Percentiles rank a stretch among this genome's conserved stretches.
Evolutionary conservation across 2,797 vertebrate species (phyloP).

Genomic region (Benthosema pterotum): DNA sequence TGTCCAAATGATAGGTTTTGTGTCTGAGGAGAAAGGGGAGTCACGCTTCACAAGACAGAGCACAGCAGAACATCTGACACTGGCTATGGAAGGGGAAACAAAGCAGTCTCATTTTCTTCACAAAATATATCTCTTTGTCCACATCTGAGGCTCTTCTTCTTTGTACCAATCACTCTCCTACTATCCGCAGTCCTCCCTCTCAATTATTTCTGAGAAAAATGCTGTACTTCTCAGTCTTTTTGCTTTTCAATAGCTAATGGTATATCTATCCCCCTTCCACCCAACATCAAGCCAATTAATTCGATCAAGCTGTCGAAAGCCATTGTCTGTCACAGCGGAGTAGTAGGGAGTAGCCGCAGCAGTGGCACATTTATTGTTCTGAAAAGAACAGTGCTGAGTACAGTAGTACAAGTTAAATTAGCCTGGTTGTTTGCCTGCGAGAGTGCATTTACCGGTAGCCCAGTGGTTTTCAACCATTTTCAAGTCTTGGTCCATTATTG

Average conservation of each 20-base stretch:
- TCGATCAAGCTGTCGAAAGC: slow-evolving; percentile 71
- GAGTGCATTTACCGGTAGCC: slow-evolving; percentile 23
- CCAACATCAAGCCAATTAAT: slow-evolving; percentile 74
- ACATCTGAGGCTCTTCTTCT: slow-evolving; percentile 48
- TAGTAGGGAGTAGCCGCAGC: slow-evolving; percentile 46
- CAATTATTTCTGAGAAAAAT: slow-evolving; percentile 63
- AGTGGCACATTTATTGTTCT: slow-evolving; percentile 59
- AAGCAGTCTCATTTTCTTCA: slow-evolving; percentile 50
- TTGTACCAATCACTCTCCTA: slow-evolving; percentile 54
- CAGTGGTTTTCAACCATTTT: too few species aligned
- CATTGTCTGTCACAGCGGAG: slow-evolving; percentile 55
- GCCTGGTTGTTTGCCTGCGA: slow-evolving; percentile 23
- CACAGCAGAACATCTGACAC: slow-evolving; percentile 63
- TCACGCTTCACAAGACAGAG: slow-evolving; percentile 61
- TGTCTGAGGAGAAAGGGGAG: slow-evolving; percentile 54
- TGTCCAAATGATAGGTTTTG: slow-evolving; percentile 74
- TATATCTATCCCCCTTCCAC: slow-evolving; percentile 60
- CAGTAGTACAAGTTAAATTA: slow-evolving; percentile 29
- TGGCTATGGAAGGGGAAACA: slow-evolving; percentile 56
- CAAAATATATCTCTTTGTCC: slow-evolving; percentile 61
- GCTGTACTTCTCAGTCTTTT: slow-evolving; percentile 70
- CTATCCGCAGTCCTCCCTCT: slow-evolving; percentile 49
- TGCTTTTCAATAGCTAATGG: slow-evolving; percentile 72
- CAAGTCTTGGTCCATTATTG: too few species aligned
- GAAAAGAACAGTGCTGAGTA: slow-evolving; percentile 38